phyloP scores from a whole-genome alignment of 2,888 invertebrate species.

The Gnatocerus cornutus region DNA sequence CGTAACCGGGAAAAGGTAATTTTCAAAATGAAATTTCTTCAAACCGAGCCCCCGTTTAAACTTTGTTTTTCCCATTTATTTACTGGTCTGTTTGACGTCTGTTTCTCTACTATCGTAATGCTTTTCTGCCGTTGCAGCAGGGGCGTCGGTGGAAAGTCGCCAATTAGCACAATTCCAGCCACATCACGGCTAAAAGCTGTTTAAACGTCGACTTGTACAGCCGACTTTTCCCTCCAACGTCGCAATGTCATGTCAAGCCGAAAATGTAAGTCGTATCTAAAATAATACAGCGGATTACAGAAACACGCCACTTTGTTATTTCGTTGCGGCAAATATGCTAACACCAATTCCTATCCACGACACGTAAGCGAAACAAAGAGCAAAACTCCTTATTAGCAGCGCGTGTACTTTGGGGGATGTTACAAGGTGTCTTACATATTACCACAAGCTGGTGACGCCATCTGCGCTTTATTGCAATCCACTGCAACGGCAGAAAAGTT shows the following conservation, averaged over 20 bases:
- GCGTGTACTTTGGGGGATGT: conserved; percentile 56
- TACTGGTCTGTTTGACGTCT: conserved; percentile 12
- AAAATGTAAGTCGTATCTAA: conserved; percentile 38
- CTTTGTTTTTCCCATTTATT: conserved; percentile 2
- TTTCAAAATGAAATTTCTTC: too few species aligned
- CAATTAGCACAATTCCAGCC: conserved; percentile 39
- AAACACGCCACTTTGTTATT: conserved; percentile 38
- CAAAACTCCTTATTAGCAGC: conserved; percentile 56
- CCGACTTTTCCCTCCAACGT: conserved; percentile 17
- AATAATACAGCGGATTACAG: conserved; percentile 35
- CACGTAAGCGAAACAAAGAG: conserved; percentile 43
- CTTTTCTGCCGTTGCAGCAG: conserved; percentile 11
- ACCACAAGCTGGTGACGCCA: conserved; percentile 57
- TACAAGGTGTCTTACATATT: conserved; percentile 64
- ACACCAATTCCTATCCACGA: conserved; percentile 24
- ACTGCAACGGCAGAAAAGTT: conserved; percentile 30
- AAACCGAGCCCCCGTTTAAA: not conserved
- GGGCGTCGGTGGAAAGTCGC: conserved; percentile 12
- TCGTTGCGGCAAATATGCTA: conserved; percentile 32
- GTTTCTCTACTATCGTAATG: conserved; percentile 11
- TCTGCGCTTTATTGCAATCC: conserved; percentile 61
- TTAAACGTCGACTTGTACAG: conserved; percentile 28
- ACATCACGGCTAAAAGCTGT: conserved; percentile 37
- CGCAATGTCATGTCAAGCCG: conserved; percentile 33
- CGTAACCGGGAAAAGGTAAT: not conserved